Evolutionary conservation across 2,888 invertebrate genomes (phyloP).

Genomic region (Pristionchus fissidentatus): DNA sequence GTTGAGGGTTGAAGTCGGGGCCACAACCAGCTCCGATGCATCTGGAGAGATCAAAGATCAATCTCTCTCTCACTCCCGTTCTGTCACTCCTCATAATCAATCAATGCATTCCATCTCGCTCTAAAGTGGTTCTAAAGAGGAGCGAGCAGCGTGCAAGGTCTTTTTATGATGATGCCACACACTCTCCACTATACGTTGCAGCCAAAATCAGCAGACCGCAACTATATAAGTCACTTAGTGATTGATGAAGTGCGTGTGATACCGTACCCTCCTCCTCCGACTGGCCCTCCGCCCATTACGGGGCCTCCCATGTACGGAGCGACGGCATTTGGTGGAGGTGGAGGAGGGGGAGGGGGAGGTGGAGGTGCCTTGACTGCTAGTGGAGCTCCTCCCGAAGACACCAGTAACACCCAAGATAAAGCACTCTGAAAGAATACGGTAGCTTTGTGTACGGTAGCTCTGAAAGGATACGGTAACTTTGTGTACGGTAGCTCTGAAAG

Average conservation of each 20-base stretch:
- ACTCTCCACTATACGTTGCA: conserved; percentile 6
- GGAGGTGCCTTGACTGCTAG: no score
- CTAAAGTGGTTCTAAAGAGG: conserved; percentile 3
- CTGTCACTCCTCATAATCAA: not conserved
- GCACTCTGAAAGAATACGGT: not conserved
- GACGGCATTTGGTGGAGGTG: conserved; percentile 16
- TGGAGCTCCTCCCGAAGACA: conserved; percentile 25
- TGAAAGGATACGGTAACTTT: no score
- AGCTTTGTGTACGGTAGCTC: not conserved
- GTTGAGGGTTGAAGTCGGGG: conserved; percentile 64
- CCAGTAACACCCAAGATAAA: not conserved
- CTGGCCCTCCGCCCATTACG: conserved; percentile 8
- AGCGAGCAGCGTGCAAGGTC: not conserved
- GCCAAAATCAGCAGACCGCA: not conserved
- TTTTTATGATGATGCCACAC: not conserved
- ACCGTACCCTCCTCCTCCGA: conserved; percentile 31
- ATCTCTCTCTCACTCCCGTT: not conserved
- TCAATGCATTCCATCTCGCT: not conserved
- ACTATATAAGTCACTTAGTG: conserved; percentile 11
- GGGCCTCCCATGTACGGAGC: conserved; percentile 28
- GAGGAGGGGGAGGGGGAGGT: no score
- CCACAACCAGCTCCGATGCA: conserved; percentile 50
- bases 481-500: no score
- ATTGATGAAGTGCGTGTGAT: not conserved
- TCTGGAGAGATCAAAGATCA: not conserved